phyloP scores from a whole-genome alignment of 2,113 vertebrate species.

The Indicator indicator region DNA sequence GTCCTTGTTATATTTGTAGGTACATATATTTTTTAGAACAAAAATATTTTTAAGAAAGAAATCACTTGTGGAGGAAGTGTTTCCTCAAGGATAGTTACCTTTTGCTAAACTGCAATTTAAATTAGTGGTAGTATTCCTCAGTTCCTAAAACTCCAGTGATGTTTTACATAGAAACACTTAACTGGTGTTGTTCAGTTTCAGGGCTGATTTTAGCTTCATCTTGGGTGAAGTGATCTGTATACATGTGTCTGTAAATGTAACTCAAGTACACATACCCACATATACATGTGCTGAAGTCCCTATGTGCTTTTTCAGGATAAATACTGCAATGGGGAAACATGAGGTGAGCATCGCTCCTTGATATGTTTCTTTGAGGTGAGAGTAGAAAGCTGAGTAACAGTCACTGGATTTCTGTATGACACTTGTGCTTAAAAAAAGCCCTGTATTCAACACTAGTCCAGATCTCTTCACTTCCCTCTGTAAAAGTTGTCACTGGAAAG shows the following conservation, averaged over 20 bases:
- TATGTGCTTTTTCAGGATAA: background rate
- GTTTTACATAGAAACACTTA: background rate
- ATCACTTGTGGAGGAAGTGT: background rate
- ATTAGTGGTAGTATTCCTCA: background rate
- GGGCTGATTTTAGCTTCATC: background rate
- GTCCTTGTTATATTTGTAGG: background rate
- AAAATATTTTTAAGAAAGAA: background rate
- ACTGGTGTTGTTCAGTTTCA: background rate
- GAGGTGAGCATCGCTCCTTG: background rate
- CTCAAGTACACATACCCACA: background rate
- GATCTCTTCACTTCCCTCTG: background rate
- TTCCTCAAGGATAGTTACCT: background rate
- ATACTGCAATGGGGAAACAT: background rate
- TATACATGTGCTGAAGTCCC: accelerated
- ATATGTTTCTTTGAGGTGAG: background rate
- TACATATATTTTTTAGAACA: background rate
- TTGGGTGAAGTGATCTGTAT: background rate
- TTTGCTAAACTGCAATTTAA: background rate
- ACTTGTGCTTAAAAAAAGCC: background rate
- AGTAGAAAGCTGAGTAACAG: background rate
- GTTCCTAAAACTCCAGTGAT: conserved; percentile 3
- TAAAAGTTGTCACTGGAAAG: conserved; percentile 19
- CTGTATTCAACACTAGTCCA: background rate
- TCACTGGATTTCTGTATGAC: background rate
- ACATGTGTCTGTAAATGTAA: background rate